phyloP scores from a whole-genome alignment of 2,888 invertebrate genomes.

The Therioaphis trifolii region DNA sequence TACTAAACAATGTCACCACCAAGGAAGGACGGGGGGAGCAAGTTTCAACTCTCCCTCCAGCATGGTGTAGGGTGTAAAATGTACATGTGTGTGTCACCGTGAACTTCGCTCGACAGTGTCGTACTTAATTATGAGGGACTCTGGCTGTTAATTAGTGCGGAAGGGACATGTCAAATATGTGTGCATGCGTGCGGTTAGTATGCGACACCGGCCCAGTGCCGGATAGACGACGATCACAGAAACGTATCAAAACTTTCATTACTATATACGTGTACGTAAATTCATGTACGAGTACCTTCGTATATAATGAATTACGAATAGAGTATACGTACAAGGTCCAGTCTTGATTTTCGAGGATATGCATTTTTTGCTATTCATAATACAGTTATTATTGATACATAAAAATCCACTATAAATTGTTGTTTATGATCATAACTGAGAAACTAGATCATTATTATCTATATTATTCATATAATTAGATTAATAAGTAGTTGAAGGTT shows the following conservation, averaged over 20 bases:
- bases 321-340: background rate
- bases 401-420: no score
- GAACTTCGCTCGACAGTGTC: constrained; percentile 42
- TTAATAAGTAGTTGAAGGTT: no score
- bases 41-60: background rate
- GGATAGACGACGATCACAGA: background rate
- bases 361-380: background rate
- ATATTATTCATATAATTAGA: no score
- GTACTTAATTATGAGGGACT: constrained; percentile 35
- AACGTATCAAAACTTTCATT: constrained; percentile 27
- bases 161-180: constrained; percentile 49
- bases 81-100: background rate
- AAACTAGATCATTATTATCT: no score
- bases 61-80: background rate
- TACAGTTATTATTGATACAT: no score
- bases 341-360: background rate
- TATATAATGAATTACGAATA: background rate
- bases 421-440: no score
- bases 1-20: constrained; percentile 41
- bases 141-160: constrained; percentile 40
- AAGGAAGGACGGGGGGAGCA: background rate
- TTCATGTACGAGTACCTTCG: background rate
- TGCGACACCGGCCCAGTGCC: background rate
- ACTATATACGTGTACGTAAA: constrained; percentile 18
- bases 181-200: constrained; percentile 30